Conservation (phyloP, 2,113 vertebrate genomes). For the Vicugna pacos region DNA sequence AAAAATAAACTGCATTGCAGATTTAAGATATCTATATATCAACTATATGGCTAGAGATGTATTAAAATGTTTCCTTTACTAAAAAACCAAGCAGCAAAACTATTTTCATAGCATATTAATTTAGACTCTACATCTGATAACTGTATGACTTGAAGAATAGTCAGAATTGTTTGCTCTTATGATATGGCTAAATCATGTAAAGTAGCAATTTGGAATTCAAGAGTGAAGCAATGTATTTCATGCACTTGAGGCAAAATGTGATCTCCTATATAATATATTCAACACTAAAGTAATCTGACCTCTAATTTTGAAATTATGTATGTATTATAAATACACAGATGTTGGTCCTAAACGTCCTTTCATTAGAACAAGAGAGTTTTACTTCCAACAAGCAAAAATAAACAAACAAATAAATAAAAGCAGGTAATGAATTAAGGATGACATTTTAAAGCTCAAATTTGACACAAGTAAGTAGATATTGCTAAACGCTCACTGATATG, state of each 20-base stretch:
- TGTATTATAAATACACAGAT: not conserved
- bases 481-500: not conserved
- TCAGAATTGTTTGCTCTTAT: not conserved
- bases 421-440: constrained; percentile 3
- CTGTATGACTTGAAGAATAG: not conserved
- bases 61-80: constrained; percentile 43
- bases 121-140: constrained; percentile 16
- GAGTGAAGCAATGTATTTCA: constrained; percentile 33
- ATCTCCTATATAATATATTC: not conserved
- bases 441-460: constrained; percentile 54
- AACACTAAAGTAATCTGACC: constrained; percentile 24
- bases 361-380: constrained; percentile 42
- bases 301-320: constrained; percentile 56
- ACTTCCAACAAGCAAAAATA: constrained; percentile 36
- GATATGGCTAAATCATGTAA: not conserved
- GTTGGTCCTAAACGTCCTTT: constrained; percentile 30
- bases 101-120: not conserved
- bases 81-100: constrained; percentile 18
- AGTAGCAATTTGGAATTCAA: not conserved
- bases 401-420: not conserved
- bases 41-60: not conserved
- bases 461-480: not conserved
- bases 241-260: not conserved
- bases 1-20: constrained; percentile 46
- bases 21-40: not conserved